These are phyloP conservation scores for Diabrotica undecimpunctata DNA, from an alignment of 1,140 invertebrate genomes.

Conservation along the genomic window DNA sequence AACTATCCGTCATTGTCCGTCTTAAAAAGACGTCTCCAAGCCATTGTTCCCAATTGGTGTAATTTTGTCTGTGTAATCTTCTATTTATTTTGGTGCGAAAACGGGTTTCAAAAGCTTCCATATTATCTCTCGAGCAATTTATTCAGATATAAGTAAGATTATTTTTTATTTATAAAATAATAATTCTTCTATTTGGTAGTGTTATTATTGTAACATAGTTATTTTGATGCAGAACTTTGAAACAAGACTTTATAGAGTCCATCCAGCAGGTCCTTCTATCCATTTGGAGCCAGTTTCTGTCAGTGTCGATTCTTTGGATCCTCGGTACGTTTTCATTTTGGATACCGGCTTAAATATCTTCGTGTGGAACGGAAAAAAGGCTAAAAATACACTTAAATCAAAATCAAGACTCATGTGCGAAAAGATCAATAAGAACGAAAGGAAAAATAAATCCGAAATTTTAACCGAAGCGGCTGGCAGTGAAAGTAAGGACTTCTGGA, in stretches of 20 bases:
- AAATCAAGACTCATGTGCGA: constrained; percentile 94
- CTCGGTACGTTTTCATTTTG: constrained; percentile 87
- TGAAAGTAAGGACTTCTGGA: constrained; percentile 86
- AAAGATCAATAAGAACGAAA: constrained; percentile 98
- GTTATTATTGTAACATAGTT: no score
- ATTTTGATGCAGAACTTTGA: constrained; percentile 79
- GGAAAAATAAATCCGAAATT: constrained; percentile 93
- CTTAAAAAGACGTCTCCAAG: no score
- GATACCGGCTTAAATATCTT: constrained; percentile 85
- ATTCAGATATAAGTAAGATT: no score
- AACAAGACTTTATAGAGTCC: constrained; percentile 84
- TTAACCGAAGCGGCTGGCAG: constrained; percentile 76
- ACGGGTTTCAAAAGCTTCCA: no score
- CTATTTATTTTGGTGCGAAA: no score
- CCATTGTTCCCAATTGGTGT: no score
- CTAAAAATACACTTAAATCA: constrained; percentile 92
- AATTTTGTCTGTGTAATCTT: no score
- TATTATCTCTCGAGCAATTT: no score
- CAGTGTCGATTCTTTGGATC: constrained; percentile 72
- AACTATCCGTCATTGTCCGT: no score
- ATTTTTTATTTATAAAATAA: no score
- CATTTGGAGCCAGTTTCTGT: constrained; percentile 88
- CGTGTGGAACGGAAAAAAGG: constrained; percentile 89
- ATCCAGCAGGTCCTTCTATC: constrained; percentile 80
- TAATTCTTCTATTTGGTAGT: no score